phyloP scores from a whole-genome alignment of 2,113 vertebrate species.

The Podocnemis expansa region DNA sequence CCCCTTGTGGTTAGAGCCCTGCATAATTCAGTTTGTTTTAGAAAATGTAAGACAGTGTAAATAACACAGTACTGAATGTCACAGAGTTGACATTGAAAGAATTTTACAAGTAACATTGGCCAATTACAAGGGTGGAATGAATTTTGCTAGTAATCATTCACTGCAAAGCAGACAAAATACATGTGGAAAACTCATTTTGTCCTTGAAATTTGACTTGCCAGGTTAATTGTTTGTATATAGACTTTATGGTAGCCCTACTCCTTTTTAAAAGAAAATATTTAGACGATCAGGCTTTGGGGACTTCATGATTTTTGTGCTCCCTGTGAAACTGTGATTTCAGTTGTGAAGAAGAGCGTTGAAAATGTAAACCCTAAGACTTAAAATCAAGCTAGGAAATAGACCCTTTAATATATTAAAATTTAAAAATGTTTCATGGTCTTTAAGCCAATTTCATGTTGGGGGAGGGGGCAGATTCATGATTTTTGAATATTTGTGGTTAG shows the following conservation, averaged over 20 bases:
- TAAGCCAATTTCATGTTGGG: accelerated
- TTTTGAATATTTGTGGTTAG: not conserved
- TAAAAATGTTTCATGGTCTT: not conserved
- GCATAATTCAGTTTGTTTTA: not conserved
- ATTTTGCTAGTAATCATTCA: not conserved
- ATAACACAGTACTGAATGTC: not conserved
- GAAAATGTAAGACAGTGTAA: not conserved
- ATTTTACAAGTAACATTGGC: not conserved
- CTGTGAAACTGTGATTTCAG: not conserved
- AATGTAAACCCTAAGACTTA: not conserved
- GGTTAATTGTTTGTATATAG: not conserved
- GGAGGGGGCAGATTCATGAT: not conserved
- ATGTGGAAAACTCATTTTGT: not conserved
- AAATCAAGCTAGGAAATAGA: not conserved
- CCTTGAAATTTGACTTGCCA: not conserved
- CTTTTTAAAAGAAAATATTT: not conserved
- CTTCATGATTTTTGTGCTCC: not conserved
- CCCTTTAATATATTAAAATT: not conserved
- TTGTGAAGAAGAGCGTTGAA: not conserved
- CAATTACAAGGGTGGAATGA: not conserved
- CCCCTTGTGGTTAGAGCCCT: not conserved
- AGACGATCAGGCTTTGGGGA: not conserved
- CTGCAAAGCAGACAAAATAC: not conserved
- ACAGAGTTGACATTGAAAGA: not conserved
- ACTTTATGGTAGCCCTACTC: not conserved